A percentile compares a stretch with the other conserved stretches of the same genome.
Evolutionary conservation across 2,888 invertebrate genomes (phyloP).

Genomic region (Sinohyriopsis cumingii): DNA sequence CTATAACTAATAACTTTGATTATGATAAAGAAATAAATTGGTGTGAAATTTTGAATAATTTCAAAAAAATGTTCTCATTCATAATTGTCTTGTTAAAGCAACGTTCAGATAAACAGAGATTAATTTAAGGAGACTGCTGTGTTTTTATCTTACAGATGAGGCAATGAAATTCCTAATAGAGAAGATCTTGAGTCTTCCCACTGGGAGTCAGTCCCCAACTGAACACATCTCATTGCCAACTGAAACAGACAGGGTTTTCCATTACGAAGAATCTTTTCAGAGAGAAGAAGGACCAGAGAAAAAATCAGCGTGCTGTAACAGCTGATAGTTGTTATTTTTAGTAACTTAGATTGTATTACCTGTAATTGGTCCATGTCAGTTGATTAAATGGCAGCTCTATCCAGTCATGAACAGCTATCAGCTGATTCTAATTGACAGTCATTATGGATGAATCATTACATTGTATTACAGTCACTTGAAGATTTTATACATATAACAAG

Average conservation of each 20-base stretch:
- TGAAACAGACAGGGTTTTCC: constrained; percentile 9
- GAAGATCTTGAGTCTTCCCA: constrained; percentile 53
- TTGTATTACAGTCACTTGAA: no score
- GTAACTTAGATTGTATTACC: constrained; percentile 5
- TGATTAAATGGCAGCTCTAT: not conserved
- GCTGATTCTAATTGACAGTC: not conserved
- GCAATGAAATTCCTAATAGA: constrained; percentile 56
- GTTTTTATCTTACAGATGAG: constrained; percentile 44
- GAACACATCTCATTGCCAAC: constrained; percentile 36
- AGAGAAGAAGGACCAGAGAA: constrained; percentile 20
- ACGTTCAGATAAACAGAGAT: not conserved
- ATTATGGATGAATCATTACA: no score
- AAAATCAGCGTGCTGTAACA: constrained; percentile 15
- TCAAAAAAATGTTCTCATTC: no score
- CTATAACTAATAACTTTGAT: no score
- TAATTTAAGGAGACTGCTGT: not conserved
- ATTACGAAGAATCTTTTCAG: constrained; percentile 40
- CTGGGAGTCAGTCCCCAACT: constrained; percentile 47
- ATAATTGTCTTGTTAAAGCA: not conserved
- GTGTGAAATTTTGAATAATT: not conserved
- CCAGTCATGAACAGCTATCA: not conserved
- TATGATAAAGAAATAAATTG: not conserved
- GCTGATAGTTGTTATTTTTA: no score
- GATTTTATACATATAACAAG: no score
- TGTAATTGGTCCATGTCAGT: not conserved